A percentile compares a stretch with the other conserved stretches of the same genome.
Conservation (phyloP, 92 coral and sea anemone genomes). For the Actinernus sp. region DNA sequence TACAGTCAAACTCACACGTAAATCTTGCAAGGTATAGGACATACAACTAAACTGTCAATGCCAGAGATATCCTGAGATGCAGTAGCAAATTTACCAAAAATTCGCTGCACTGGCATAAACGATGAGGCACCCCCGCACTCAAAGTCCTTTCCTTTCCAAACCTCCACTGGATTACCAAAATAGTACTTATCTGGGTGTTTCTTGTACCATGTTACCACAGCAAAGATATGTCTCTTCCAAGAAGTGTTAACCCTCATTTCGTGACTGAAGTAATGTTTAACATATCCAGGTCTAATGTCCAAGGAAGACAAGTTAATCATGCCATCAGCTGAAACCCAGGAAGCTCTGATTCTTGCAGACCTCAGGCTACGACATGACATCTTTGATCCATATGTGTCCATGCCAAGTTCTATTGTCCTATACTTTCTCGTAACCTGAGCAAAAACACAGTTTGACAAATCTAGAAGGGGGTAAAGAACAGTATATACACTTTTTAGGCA, state of each 20-base stretch:
- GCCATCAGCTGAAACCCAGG: slow-evolving; percentile 45
- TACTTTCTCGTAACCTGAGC: slow-evolving; percentile 26
- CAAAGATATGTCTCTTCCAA: slow-evolving; percentile 40
- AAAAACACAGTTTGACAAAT: slow-evolving; percentile 1
- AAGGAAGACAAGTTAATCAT: neutral
- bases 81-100: slow-evolving; percentile 15
- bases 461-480: slow-evolving; percentile 1
- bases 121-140: slow-evolving; percentile 5
- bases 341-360: slow-evolving; percentile 23
- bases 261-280: slow-evolving; percentile 42
- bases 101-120: slow-evolving; percentile 33
- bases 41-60: slow-evolving; percentile 10
- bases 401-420: slow-evolving; percentile 26
- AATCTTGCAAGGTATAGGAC: slow-evolving; percentile 16
- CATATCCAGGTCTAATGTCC: slow-evolving; percentile 6
- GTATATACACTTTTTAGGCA: slow-evolving; percentile 2
- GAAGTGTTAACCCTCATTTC: slow-evolving; percentile 16
- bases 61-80: neutral
- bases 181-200: slow-evolving; percentile 8
- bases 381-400: slow-evolving; percentile 13
- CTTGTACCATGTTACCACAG: slow-evolving; percentile 51
- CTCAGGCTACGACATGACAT: slow-evolving; percentile 12
- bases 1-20: neutral
- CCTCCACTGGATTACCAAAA: slow-evolving; percentile 25
- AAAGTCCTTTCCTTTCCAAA: slow-evolving; percentile 11